Evolutionary conservation across 2,888 invertebrate species (phyloP).

Genomic region (Cephus sareptanus): DNA sequence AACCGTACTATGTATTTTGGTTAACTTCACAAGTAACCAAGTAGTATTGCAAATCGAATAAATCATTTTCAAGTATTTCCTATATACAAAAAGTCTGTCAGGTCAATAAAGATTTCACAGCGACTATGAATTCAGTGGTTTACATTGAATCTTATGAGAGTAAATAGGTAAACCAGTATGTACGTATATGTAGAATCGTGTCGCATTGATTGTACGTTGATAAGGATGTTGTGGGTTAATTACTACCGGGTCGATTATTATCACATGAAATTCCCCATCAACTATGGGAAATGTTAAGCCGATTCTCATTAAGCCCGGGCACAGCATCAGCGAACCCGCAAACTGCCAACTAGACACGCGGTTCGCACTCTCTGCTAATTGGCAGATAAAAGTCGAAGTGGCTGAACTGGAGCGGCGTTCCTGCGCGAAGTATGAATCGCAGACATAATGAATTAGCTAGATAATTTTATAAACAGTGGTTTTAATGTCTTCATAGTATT

Average conservation of each 20-base stretch:
- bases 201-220: not conserved
- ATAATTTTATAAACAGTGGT: not conserved
- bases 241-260: not conserved
- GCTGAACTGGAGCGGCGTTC: not conserved
- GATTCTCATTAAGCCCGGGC: not conserved
- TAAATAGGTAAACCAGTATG: not conserved
- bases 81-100: not conserved
- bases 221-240: not conserved
- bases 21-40: not conserved
- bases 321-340: not conserved
- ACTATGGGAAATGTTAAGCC: not conserved
- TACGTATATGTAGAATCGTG: not conserved
- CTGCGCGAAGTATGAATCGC: not conserved
- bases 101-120: not conserved
- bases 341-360: constrained; percentile 1
- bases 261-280: not conserved
- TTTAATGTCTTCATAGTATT: not conserved
- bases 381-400: not conserved
- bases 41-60: not conserved
- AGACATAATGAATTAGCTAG: not conserved
- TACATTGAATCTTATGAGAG: not conserved
- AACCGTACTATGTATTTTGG: not conserved
- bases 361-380: constrained; percentile 4
- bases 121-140: not conserved
- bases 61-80: not conserved